Evolutionary conservation across 2,797 vertebrate species (phyloP), one percentile per base, ranked within the genome.

Genomic region (Atherinosoma microstoma): DNA sequence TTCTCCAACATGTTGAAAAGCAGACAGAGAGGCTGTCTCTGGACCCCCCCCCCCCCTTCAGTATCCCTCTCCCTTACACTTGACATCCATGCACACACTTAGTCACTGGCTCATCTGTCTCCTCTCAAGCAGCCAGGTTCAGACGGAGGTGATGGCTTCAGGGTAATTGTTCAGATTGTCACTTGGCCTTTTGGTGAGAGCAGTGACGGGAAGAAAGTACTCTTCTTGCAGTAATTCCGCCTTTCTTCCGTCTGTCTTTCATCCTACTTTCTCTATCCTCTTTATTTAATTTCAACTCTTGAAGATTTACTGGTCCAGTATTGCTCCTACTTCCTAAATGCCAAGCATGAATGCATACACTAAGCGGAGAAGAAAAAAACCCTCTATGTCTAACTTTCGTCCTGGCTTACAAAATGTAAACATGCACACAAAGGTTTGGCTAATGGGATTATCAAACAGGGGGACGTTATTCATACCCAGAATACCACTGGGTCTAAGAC

Each of bases 81-180:
- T 56, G n/a, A 57, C 54, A 6, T 42, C 36, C 59, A 8, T 1
- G 7, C 27, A 57, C 62, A 24, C 67, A 2, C 63, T 30, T 60
- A 56, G 60, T 71, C 65, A 29, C 64, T 71, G 20, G n/a, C 79
- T 78, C 70, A 65, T 76, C 82, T 84, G 82, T 84, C 84, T 86
- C 63, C 71, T 71, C 72, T 80, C 82, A 80, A 76, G 60, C 72
- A 85, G 76, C 67, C 63, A 67, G 78, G 81, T 90, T 92, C 88
- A 87, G 85, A 91, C 86, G 80, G 90, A 91, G 87, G 90, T 93
- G 94, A 94, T 94, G 89, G 92, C 83, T 76, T 85, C 10, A 27
- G 72, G 83, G 93, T 94, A 93, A 94, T 94, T 94, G 93, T 90
- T 92, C 87, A 90, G 92, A 94, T 93, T 94, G 93, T 93, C 94